Percentiles rank a stretch among this genome's conserved stretches.
Evolutionary conservation across 2,797 vertebrate species (phyloP).

Genomic region (Malacoraja senta): DNA sequence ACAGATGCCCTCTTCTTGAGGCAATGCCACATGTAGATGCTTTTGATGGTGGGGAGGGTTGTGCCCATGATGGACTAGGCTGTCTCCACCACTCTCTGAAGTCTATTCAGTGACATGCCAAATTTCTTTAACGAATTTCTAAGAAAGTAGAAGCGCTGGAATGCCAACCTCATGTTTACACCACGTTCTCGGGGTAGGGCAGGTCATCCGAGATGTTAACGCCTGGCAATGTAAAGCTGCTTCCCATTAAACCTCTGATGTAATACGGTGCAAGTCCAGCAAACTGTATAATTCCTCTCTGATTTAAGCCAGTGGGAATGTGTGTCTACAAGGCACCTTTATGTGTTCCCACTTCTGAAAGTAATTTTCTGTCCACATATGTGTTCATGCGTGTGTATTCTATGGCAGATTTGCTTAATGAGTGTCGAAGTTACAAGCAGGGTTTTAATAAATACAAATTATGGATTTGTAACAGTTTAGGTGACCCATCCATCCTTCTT

Average conservation of each 20-base stretch:
- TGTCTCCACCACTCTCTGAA: no score
- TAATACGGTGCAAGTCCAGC: not conserved
- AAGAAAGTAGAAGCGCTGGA: no score
- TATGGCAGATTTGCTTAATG: not conserved
- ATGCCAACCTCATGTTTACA: no score
- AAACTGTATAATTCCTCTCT: not conserved
- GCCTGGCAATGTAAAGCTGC: no score
- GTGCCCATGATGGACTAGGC: no score
- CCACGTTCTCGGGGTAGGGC: no score
- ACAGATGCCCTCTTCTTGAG: no score
- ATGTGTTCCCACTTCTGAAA: not conserved
- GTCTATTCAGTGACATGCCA: no score
- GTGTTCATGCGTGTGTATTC: not conserved
- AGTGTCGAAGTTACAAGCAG: not conserved
- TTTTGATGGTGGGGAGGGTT: no score
- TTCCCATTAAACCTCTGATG: not conserved
- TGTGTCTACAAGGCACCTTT: not conserved
- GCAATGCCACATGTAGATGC: no score
- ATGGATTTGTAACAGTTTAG: not conserved
- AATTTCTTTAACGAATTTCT: no score
- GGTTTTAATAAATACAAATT: not conserved
- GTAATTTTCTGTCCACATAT: not conserved
- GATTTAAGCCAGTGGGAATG: not conserved
- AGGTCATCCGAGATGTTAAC: no score
- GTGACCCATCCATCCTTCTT: not conserved